Base-by-base conservation (phyloP, 2,113 vertebrate genomes). In the Amia ocellicauda region DNA sequence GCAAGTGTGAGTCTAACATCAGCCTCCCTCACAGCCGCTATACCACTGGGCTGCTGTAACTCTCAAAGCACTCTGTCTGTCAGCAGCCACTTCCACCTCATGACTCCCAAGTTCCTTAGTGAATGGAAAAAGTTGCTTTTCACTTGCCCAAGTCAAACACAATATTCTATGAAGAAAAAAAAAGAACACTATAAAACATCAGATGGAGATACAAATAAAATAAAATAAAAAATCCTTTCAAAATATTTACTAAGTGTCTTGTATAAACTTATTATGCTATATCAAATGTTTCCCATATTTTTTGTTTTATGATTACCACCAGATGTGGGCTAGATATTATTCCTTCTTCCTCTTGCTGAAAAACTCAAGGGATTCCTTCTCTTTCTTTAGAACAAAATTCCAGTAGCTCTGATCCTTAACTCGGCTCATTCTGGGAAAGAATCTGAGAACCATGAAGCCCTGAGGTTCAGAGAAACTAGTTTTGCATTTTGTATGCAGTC, bases 241-340 rank as follows among this genome's bases (percentile, higher is more conserved):
- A 69, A 75, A 60, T 22, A 54, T 67, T 64, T 80, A 76, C 76
- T 66, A 77, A 70, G 79, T 75, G 85, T 75, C 83, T 69, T 86
- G 62, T 66, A 78, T 76, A 86, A 88, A 88, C 85, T 86, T 79
- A 81, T 86, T 83, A 82, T 83, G 81, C 81, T 83, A 78, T 80
- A 89, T 88, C 82, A 83, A 88, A 89, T 86, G 80, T 85, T 86
- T 88, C 82, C 82, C 80, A 69, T 84, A 84, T 87, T 88, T 89
- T 81, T 89, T 89, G 70, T 87, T 71, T 76, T 81, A 75, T 57
- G 69, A 53, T 66, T 80, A 76, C 78, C 77, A 82, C 84, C 87
- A 83, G 81, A 85, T 85, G 85, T 84, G n/a, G n/a, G n/a, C n/a
- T n/a, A 80, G 43, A 47, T 17, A 47, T 4, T 47, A 82, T 81